phyloP scores from a whole-genome alignment of 37 sponge, comb jelly and placozoan genomes.

The Lycopodina hypogea region DNA sequence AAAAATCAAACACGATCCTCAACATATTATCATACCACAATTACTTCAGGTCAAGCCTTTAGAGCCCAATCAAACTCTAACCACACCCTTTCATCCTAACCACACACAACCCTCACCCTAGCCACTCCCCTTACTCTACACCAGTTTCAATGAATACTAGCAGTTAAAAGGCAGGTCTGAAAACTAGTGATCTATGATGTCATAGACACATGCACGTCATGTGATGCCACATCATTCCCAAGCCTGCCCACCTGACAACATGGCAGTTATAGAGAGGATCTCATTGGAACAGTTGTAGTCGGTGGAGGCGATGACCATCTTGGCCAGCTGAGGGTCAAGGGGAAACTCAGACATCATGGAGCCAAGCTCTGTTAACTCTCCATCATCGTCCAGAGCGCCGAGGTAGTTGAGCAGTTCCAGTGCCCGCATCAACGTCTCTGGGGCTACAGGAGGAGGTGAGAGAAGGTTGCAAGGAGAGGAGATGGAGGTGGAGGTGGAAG shows the following conservation, averaged over 20 bases:
- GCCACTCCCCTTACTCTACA: neutral
- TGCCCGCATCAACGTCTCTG: slow-evolving; percentile 98
- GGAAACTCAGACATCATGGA: slow-evolving; percentile 99
- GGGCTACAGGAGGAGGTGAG: slow-evolving; percentile 74
- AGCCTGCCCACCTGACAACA: slow-evolving; percentile 87
- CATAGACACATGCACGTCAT: no score
- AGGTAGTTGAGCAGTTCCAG: slow-evolving; percentile 98
- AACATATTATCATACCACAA: no score
- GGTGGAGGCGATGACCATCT: slow-evolving; percentile 93
- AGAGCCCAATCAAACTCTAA: no score
- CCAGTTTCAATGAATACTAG: no score
- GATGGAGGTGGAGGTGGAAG: neutral
- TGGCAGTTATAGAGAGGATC: slow-evolving; percentile 91
- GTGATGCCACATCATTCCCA: no score
- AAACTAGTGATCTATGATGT: no score
- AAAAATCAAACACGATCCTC: no score
- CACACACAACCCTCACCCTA: neutral
- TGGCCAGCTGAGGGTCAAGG: slow-evolving; percentile 94
- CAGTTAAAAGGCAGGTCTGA: no score
- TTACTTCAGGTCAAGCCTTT: no score
- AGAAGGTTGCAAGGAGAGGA: no score
- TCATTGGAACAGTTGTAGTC: slow-evolving; percentile 97
- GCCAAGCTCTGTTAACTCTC: slow-evolving; percentile 94
- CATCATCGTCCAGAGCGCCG: slow-evolving; percentile 94
- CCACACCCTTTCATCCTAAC: neutral